Percentiles rank a stretch among this genome's conserved stretches.
phyloP scores from a whole-genome alignment of 2,797 vertebrate species.

The Aselliscus stoliczkanus region DNA sequence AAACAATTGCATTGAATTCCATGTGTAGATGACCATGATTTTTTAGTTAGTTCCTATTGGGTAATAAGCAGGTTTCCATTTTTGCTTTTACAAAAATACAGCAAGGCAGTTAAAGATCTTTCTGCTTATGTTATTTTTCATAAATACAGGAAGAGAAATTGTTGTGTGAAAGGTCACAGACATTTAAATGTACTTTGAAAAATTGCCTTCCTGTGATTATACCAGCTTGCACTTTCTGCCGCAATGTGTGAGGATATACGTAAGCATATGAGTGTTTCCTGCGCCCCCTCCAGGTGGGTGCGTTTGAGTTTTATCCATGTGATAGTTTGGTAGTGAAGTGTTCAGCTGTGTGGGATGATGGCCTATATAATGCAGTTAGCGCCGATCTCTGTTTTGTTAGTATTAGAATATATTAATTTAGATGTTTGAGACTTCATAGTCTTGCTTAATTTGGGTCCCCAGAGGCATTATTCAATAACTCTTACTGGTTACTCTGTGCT shows the following conservation, averaged over 20 bases:
- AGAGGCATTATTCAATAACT: not conserved
- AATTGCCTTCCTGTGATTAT: not conserved
- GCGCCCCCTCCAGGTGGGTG: not conserved
- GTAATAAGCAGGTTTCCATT: not conserved
- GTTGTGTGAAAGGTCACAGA: not conserved
- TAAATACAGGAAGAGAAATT: not conserved
- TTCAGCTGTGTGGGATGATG: not conserved
- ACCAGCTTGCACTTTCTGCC: not conserved
- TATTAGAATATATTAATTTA: conserved; percentile 3
- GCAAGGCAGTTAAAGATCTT: not conserved
- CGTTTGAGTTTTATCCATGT: not conserved
- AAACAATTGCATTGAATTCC: not conserved
- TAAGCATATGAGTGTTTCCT: not conserved
- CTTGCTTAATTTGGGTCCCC: conserved; percentile 3
- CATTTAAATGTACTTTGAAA: conserved; percentile 25
- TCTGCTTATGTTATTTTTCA: conserved; percentile 9
- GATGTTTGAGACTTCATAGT: not conserved
- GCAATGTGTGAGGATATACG: not conserved
- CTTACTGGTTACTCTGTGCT: not conserved
- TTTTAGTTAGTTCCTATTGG: not conserved
- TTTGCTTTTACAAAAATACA: conserved; percentile 7
- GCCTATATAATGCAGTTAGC: not conserved
- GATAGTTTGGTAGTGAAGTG: not conserved
- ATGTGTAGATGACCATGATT: not conserved
- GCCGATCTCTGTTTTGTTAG: not conserved